Evolutionary conservation across 2,113 vertebrate genomes (phyloP).

Genomic region (Ursus arctos): DNA sequence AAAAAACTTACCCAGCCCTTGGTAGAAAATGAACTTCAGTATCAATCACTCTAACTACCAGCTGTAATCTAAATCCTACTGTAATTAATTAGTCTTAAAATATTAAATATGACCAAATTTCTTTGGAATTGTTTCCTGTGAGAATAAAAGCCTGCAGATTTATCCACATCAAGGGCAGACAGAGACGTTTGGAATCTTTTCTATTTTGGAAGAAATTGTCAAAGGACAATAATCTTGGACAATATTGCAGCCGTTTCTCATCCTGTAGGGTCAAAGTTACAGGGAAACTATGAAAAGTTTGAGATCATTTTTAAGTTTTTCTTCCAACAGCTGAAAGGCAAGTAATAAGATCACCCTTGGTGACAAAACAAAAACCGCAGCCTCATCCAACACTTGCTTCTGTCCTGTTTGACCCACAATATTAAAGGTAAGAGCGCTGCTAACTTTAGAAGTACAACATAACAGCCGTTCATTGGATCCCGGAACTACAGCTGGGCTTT

Average conservation of each 20-base stretch:
- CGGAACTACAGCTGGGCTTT: constrained; percentile 62
- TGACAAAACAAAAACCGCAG: constrained; percentile 62
- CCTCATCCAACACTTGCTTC: constrained; percentile 55
- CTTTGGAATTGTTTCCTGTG: constrained; percentile 24
- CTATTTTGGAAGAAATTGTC: constrained; percentile 60
- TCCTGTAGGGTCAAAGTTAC: neutral
- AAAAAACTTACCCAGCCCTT: neutral
- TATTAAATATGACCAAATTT: constrained; percentile 23
- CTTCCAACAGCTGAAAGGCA: constrained; percentile 62
- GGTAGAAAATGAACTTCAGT: constrained; percentile 50
- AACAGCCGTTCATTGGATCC: constrained; percentile 75
- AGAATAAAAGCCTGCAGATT: neutral
- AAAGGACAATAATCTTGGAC: constrained; percentile 62
- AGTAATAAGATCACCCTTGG: constrained; percentile 59
- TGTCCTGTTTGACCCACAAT: constrained; percentile 72
- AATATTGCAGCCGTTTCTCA: constrained; percentile 56
- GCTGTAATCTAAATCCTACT: neutral
- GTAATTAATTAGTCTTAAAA: constrained; percentile 64
- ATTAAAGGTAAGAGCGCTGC: constrained; percentile 76
- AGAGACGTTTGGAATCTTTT: neutral
- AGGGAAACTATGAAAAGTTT: constrained; percentile 71
- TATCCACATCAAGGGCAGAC: neutral
- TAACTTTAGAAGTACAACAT: constrained; percentile 48
- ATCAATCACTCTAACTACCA: neutral
- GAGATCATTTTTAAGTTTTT: constrained; percentile 47